Base-by-base conservation (phyloP, 1,140 invertebrate genomes). In the Pomacea maculata region DNA sequence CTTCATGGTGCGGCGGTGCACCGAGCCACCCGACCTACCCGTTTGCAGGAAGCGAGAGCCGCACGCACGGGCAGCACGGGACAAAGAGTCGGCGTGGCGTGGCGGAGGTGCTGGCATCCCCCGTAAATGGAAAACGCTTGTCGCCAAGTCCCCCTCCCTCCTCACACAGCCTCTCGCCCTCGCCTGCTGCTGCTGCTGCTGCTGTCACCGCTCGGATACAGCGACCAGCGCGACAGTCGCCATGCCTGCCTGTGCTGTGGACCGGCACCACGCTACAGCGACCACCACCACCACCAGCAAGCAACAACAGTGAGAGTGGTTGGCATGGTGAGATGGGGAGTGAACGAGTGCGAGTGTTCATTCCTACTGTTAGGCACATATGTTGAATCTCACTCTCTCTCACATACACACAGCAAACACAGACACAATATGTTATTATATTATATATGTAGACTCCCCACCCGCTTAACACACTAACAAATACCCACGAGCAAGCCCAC, bases 81-180 rank as follows among this genome's bases (percentile, higher is more conserved):
- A 75, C 73, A 75, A 75, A 55, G 73, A 54, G 52, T 10, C 5
- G 52, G 45, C 12, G 17, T 15, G 17, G 54, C 17, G 8, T 55
- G 52, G 17, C 45, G 52, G 54, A 17, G 54, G 73, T n/a, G 8
- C 17, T n/a, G 54, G 73, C 14, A 55, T n/a, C 19, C 19, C 14
- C 14, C 45, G 45, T 10, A 75, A 75, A 75, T 75, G 73, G 73
- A 75, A 75, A 75, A 75, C 73, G 73, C 73, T n/a, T 75, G 73
- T 75, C 52, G 45, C 73, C 45, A n/a, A 29, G 11, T 12, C 74
- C 52, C 74, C 77, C 25, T 25, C n/a, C 63, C 64, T 45, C 64
- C 64, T 0, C 77, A 34, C 52, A n/a, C 4, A 21, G 45, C 65
- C 77, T n/a, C 29, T 57, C 77, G 64, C 15, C 9, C 19, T 19